Evolutionary conservation across 2,113 vertebrate species (phyloP), one percentile per base, ranked within the genome.

Genomic region (Taxidea taxus): DNA sequence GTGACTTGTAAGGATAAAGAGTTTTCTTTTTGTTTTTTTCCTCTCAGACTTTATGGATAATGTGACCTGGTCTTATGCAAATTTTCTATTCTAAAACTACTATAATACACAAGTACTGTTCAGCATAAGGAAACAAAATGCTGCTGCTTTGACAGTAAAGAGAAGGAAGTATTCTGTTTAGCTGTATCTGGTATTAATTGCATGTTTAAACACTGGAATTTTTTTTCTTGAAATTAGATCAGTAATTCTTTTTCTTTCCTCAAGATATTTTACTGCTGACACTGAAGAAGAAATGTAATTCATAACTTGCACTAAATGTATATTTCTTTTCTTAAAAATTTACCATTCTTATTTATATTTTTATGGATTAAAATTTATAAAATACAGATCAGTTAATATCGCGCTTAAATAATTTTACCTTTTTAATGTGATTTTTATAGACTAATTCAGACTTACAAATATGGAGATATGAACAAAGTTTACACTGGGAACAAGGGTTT

Each of bases 301-400:
- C 98, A 98, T 99, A 99, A 99, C 98, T 99, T 99, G 99, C 99
- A 99, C 98, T 99, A 99, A 99, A 99, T 99, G 98, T 99, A 98
- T 98, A 99, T 98, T 99, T 98, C 98, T 98, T 99, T 98, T 98
- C 98, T 98, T 98, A 98, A 97, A 98, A 98, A 98, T 98, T 98
- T 98, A 98, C 98, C 99, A 99, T 98, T 98, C 98, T 99, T 99
- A 99, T 99, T 99, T 99, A 99, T 99, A 99, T 99, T 99, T 99
- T 98, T 99, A 99, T 98, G 98, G 92, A 99, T 99, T 99, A 88
- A 94, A 98, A 97, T 98, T 92, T 99, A 99, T 98, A 98, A 99
- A 99, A 99, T 98, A 98, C 96, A 97, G 98, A 98, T 99, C 98
- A 98, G 98, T 98, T 98, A 98, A 95, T 98, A 98, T 98, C 96